Evolutionary conservation across 2,888 invertebrate genomes (phyloP).

Genomic region (Cephonodes hylas): DNA sequence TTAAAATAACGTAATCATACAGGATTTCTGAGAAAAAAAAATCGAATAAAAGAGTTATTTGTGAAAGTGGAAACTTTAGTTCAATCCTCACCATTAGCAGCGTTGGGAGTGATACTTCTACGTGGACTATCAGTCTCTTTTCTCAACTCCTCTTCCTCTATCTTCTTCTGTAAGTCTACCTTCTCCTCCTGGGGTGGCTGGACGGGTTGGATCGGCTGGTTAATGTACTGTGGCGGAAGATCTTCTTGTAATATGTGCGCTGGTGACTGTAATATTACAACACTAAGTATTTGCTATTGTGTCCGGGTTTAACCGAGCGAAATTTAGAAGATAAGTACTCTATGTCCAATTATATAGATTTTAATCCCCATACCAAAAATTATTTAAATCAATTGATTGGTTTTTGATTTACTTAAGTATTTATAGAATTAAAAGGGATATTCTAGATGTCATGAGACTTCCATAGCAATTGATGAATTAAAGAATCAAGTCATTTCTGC

Average conservation of each 20-base stretch:
- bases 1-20: too few relatives aligned
- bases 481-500: too few relatives aligned
- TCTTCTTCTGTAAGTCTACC: conserved; percentile 47
- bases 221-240: conserved; percentile 33
- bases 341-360: too few relatives aligned
- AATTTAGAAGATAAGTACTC: too few relatives aligned
- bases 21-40: neutral
- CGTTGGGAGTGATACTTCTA: conserved; percentile 71
- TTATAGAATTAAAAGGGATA: too few relatives aligned
- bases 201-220: conserved; percentile 22
- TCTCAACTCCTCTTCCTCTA: conserved; percentile 64
- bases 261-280: conserved; percentile 47
- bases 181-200: conserved; percentile 33
- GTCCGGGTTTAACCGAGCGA: too few relatives aligned
- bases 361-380: too few relatives aligned
- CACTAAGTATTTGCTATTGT: too few relatives aligned
- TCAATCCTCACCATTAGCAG: conserved; percentile 58
- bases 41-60: neutral
- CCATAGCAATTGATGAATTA: too few relatives aligned
- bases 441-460: too few relatives aligned
- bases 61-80: neutral
- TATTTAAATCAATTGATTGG: too few relatives aligned
- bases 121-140: conserved; percentile 72
- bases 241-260: conserved; percentile 56
- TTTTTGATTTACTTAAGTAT: too few relatives aligned